Conservation (phyloP, 2,888 invertebrate genomes). For the Amaurobius ferox region DNA sequence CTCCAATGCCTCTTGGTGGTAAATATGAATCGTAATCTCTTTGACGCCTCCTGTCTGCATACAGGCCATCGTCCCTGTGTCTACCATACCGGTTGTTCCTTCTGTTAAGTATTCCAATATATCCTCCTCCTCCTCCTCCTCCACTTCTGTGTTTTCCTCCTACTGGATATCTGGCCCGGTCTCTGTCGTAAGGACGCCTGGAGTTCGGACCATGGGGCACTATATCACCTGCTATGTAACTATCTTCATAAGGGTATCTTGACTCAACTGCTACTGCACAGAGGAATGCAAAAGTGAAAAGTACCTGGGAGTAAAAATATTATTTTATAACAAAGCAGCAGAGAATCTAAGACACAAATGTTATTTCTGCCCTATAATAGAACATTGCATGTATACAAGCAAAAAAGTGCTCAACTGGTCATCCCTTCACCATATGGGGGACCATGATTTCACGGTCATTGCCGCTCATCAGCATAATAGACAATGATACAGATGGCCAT, state of each 20-base stretch:
- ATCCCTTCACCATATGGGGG: no score
- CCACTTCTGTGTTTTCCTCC: not conserved
- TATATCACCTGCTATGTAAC: constrained; percentile 41
- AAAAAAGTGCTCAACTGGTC: no score
- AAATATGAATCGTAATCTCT: constrained; percentile 1
- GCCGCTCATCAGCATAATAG: no score
- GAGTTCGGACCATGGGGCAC: constrained; percentile 7
- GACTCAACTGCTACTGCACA: constrained; percentile 24
- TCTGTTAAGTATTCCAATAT: not conserved
- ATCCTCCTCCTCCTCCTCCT: not conserved
- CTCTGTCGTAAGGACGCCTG: constrained; percentile 3
- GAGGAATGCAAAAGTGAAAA: not conserved
- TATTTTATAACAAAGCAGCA: no score
- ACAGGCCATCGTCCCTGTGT: not conserved
- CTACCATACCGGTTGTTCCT: not conserved
- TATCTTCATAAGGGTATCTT: constrained; percentile 51
- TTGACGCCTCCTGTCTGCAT: not conserved
- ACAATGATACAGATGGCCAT: no score
- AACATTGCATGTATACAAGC: no score
- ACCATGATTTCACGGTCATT: no score
- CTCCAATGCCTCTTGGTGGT: constrained; percentile 35
- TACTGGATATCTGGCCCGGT: not conserved
- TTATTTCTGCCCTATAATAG: no score
- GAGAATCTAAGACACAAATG: no score
- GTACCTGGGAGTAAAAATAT: constrained; percentile 16